A percentile compares a stretch with the other conserved stretches of the same genome.
These are phyloP conservation scores for Anser brachyrhynchus DNA, from an alignment of 2,113 vertebrate species.

Conservation along the genomic window DNA sequence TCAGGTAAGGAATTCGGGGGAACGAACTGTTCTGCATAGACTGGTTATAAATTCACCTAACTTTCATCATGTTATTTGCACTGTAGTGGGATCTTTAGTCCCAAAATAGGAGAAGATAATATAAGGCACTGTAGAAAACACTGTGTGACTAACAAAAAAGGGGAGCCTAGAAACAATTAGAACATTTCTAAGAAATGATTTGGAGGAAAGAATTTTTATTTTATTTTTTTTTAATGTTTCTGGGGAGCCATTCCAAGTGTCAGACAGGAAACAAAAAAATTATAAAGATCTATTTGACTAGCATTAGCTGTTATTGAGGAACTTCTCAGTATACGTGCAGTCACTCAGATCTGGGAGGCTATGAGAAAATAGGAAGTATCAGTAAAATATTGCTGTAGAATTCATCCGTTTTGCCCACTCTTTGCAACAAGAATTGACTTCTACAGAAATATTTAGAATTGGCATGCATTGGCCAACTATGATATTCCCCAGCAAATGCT, in stretches of 20 bases:
- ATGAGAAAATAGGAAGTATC: not conserved
- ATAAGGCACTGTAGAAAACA: not conserved
- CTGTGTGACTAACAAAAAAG: not conserved
- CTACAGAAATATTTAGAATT: not conserved
- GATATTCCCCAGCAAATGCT: not conserved
- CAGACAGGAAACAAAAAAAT: not conserved
- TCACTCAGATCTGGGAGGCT: not conserved
- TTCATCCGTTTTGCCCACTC: not conserved
- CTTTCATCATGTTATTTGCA: not conserved
- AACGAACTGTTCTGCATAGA: not conserved
- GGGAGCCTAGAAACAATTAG: not conserved
- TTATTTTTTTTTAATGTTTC: not conserved
- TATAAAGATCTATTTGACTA: not conserved
- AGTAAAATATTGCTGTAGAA: not conserved
- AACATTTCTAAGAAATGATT: not conserved
- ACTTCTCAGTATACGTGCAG: not conserved
- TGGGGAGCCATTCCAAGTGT: not conserved
- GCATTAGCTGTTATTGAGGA: not conserved
- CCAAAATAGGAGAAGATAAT: not conserved
- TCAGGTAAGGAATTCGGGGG: not conserved
- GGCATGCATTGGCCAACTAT: not conserved
- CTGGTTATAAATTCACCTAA: not conserved
- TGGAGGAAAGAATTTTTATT: accelerated
- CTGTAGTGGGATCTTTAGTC: not conserved
- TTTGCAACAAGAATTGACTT: not conserved